These are phyloP conservation scores for Heliconius aoede DNA, from an alignment of 2,888 invertebrate genomes.

Conservation along the genomic window DNA sequence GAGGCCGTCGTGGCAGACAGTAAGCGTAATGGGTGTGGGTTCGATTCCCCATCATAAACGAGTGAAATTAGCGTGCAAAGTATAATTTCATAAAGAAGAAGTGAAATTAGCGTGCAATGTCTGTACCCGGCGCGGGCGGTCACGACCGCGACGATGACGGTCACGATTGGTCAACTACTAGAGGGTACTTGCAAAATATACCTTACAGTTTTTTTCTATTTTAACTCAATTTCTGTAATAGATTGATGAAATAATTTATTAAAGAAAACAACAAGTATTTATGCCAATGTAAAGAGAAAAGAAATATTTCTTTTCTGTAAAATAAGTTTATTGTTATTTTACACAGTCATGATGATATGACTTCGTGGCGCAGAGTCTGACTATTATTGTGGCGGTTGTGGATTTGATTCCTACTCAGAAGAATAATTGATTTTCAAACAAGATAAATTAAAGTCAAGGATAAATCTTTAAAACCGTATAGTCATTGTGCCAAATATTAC, in stretches of 20 bases:
- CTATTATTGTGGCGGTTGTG: neutral
- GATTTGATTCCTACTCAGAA: neutral
- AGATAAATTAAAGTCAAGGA: too few relatives aligned
- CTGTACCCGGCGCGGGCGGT: neutral
- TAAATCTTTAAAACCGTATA: too few relatives aligned
- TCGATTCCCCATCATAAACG: too few relatives aligned
- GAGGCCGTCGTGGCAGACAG: too few relatives aligned
- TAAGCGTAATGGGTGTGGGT: too few relatives aligned
- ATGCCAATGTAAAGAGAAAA: neutral
- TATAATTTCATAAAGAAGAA: too few relatives aligned
- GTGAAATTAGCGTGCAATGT: constrained; percentile 1
- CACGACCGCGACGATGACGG: constrained; percentile 30
- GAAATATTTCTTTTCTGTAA: neutral
- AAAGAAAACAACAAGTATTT: neutral
- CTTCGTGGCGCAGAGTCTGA: neutral
- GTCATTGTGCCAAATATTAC: too few relatives aligned
- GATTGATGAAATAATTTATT: neutral
- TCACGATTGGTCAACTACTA: constrained; percentile 26
- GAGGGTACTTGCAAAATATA: constrained; percentile 14
- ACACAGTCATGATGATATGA: neutral
- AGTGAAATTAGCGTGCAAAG: constrained; percentile 1
- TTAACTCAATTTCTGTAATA: neutral
- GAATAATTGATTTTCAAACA: too few relatives aligned
- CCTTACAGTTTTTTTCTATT: neutral
- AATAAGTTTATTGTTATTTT: too few relatives aligned